Evolutionary conservation across 2,888 invertebrate genomes (phyloP), one percentile per base, ranked within the genome.

Genomic region (Sphaeridia pumilis): DNA sequence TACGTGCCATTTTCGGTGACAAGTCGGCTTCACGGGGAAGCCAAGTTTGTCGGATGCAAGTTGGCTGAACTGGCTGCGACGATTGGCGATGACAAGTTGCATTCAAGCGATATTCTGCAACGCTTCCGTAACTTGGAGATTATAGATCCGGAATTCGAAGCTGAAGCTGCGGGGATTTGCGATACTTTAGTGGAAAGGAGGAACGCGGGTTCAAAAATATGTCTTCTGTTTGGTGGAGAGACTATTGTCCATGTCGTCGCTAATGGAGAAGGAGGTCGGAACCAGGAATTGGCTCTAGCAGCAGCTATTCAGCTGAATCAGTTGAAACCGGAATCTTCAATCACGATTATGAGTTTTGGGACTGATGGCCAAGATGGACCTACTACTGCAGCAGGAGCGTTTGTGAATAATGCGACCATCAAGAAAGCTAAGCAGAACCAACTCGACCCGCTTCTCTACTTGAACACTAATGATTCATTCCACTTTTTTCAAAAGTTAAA

Each of bases 331-430:
- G 5, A 41, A 20, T 5, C 31, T 28, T 24, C n/a, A 22, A 70
- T 83, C 14, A 72, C 78, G 58, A 77, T 92, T 63, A 70, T 94
- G 14, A 87, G 88, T 70, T 86, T 82, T 50, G 97, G 95, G 2
- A 94, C 95, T 12, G 97, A 97, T 75, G 97, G 97, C 4, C 88
- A 92, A 60, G 97, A 98, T 76, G 98, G 97, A 0, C 94, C 52
- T 28, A 59, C 61, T 7, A 81, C 85, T 70, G 92, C 89, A 4
- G 89, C 97, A 31, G 98, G 98, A 42, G 95, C 92, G 25, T 76
- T 89, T 54, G 83, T 82, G 4, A 78, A 81, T 67, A 68, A 75
- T 41, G 70, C 76, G 60, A 72, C 83, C 56, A 69, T 77, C 24
- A 65, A 72, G 44, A 71, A 78, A 60, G 75, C 78, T 57, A 67